These are phyloP conservation scores for Agrilus cyanescens DNA, from an alignment of 2,888 invertebrate genomes.

Conservation along the genomic window DNA sequence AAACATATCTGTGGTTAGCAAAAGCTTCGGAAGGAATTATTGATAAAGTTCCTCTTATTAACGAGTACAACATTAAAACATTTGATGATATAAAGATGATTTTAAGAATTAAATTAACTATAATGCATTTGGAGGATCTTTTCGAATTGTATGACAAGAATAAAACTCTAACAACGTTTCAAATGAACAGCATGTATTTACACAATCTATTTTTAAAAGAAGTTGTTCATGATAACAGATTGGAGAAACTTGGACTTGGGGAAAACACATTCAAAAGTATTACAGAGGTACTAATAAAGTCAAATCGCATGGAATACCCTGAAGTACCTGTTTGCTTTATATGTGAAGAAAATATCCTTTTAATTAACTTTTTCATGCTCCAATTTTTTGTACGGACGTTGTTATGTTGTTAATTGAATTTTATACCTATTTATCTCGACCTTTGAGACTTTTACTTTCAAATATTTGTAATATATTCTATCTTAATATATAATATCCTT, in stretches of 20 bases:
- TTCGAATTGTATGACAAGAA: constrained; percentile 19
- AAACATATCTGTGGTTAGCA: constrained; percentile 25
- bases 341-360: constrained; percentile 32
- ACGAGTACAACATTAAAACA: constrained; percentile 24
- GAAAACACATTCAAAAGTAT: constrained; percentile 25
- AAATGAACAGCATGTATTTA: constrained; percentile 26
- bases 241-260: constrained; percentile 26
- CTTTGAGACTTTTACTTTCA: neutral
- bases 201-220: constrained; percentile 28
- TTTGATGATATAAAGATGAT: constrained; percentile 25
- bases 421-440: neutral
- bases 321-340: constrained; percentile 24
- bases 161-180: constrained; percentile 20
- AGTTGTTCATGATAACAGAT: constrained; percentile 23
- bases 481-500: constrained; percentile 6
- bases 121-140: constrained; percentile 22
- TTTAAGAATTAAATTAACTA: constrained; percentile 25
- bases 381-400: no score
- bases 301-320: constrained; percentile 26
- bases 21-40: constrained; percentile 27
- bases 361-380: constrained; percentile 1
- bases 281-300: constrained; percentile 21
- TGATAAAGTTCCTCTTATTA: constrained; percentile 19
- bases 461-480: constrained; percentile 3
- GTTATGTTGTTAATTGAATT: neutral